Base-by-base conservation (phyloP, 2,113 vertebrate species). In the Sitta europaea region DNA sequence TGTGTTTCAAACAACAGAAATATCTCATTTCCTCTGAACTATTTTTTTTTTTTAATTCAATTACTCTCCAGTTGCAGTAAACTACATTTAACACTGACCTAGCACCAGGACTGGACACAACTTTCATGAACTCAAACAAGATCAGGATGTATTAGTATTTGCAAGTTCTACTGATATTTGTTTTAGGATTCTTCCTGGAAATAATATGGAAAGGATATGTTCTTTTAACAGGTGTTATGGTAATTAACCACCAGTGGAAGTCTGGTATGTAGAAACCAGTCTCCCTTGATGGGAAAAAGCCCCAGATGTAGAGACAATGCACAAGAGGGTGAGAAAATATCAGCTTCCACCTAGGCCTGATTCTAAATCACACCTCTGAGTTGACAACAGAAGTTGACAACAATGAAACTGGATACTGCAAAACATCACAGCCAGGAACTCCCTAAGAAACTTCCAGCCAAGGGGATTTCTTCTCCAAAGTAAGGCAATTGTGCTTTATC, bases 261-360 rank as follows among this genome's bases (percentile, higher is more conserved):
- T 27, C 27, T 19, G 35, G 20, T 7, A 25, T 8, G 35, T 86
- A 36, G n/a, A 65, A 95, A 71, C 5, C 1, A 4, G n/a, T 40
- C 8, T 63, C 33, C 27, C n/a, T 63, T 20, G n/a, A 67, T 33
- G 28, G 45, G 55, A 85, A 68, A 33, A 45, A 95, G 53, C 14
- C 12, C 14, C 45, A 51, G 40, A 50, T 0, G 0, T 13, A 24
- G 12, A 76, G 21, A 35, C n/a, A 79, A 6, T 2, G 7, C 62
- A 53, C 9, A 57, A 24, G 2, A 13, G 11, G 5, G 12, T 22
- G 8, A n/a, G 40, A 68, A 63, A 80, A 36, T 1, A 74, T 0
- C 43, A 43, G 61, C 48, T 51, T 16, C 71, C 47, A 47, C 27
- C 43, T 25, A 48, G 35, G 36, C 7, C 28, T 36, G n/a, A 33